Base-by-base conservation (phyloP, 2,888 invertebrate species). In the Muschampia plurimacula region DNA sequence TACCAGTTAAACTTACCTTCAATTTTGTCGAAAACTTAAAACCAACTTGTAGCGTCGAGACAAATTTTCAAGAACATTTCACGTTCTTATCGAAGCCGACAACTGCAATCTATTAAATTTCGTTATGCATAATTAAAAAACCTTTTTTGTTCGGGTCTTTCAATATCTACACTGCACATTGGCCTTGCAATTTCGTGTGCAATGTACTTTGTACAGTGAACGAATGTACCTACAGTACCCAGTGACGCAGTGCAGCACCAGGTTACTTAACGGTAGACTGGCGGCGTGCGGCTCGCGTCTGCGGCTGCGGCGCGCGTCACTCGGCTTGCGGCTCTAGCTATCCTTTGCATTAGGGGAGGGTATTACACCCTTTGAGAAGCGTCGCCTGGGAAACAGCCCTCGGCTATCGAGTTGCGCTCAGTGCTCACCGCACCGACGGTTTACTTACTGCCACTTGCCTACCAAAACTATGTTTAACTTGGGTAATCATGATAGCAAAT, bases 241-340 rank as follows among this genome's bases (percentile, higher is more conserved):
- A 64, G 32, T 72, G 71, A 66, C 71, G 71, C 71, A 72, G 49
- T 72, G 71, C 71, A 71, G 71, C 71, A 71, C 66, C 62, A 52
- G 71, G 46, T 72, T 72, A 67, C 71, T 67, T 67, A 72, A 72
- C 71, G 71, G 71, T 72, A 66, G 71, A 72, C 60, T 62, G 71
- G 71, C 60, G 63, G 63, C 67, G 70, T 65, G 66, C 52, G 72
- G 60, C 72, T 2, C 32, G 64, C 65, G 73, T 32, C 69, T 52
- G 69, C 73, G 66, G 44, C 63, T 15, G 57, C 28, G 28, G 59
- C 59, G 28, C 36, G 52, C 65, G 74, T 10, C 67, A 12, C 52
- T 49, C 39, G 72, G n/a, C 69, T 32, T 46, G 52, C 52, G 52
- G 70, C 69, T 64, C 41, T 44, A 71, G 70, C 59, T 60, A 65